These are phyloP conservation scores for Dipodomys stephensi DNA, from an alignment of 2,113 vertebrate species.

Conservation along the genomic window DNA sequence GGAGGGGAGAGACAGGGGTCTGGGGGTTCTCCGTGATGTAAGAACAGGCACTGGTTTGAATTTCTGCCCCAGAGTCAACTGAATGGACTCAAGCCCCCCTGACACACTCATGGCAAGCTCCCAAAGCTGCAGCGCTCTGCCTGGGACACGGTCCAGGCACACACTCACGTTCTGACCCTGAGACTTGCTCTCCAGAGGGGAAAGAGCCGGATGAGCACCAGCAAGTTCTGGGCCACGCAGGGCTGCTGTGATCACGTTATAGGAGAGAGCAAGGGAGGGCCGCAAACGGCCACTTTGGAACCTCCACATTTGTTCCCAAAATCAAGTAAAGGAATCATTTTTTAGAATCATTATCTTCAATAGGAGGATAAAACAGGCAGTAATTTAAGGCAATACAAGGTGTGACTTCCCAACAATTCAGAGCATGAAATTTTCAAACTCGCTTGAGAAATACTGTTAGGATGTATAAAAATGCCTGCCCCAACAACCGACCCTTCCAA, in stretches of 20 bases:
- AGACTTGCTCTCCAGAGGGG: not conserved
- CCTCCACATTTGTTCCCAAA: not conserved
- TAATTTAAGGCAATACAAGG: not conserved
- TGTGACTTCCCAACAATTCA: not conserved
- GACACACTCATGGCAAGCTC: rapidly evolving
- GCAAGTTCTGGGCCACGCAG: not conserved
- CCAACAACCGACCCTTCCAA: not conserved
- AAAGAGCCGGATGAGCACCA: not conserved
- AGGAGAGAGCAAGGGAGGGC: rapidly evolving
- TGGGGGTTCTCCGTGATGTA: not conserved
- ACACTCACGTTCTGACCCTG: rapidly evolving
- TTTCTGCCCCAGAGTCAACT: not conserved
- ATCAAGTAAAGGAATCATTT: not conserved
- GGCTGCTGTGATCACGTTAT: rapidly evolving
- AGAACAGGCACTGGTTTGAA: not conserved
- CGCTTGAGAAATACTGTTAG: not conserved
- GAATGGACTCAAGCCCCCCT: not conserved
- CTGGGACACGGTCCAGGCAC: not conserved
- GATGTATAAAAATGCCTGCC: rapidly evolving
- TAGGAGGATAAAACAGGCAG: not conserved
- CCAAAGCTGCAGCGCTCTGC: rapidly evolving
- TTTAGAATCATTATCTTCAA: not conserved
- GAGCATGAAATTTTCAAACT: not conserved
- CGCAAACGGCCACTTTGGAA: not conserved
- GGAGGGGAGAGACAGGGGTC: not conserved